Percentiles rank a stretch among this genome's conserved stretches.
These are phyloP conservation scores for Aurelia aurita complex sp. Pacific DNA, from an alignment of 30 jellyfish, hydroid and myxozoan species.

Conservation along the genomic window DNA sequence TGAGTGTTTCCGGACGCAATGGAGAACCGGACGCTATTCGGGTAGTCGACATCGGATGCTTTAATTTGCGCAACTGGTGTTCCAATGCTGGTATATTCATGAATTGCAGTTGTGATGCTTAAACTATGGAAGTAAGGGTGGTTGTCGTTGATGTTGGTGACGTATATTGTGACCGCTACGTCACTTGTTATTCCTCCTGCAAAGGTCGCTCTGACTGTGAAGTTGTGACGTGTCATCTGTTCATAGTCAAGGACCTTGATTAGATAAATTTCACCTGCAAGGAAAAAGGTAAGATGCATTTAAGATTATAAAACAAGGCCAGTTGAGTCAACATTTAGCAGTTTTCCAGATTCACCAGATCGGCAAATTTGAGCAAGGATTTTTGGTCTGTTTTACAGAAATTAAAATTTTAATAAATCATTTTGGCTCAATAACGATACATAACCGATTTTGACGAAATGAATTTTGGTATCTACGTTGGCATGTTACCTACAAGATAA, in stretches of 20 bases:
- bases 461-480: too few relatives aligned
- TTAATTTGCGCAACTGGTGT: slow-evolving; percentile 58
- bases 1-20: slow-evolving; percentile 75
- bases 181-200: slow-evolving; percentile 51
- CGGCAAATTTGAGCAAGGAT: too few relatives aligned
- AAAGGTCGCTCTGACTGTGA: slow-evolving; percentile 82
- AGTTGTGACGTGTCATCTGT: slow-evolving; percentile 26
- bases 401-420: too few relatives aligned
- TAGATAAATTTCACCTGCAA: slow-evolving; percentile 59
- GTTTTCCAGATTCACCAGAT: too few relatives aligned
- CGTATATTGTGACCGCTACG: slow-evolving; percentile 58
- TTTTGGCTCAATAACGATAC: too few relatives aligned
- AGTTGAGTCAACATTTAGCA: too few relatives aligned
- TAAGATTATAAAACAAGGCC: too few relatives aligned
- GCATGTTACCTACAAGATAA: too few relatives aligned
- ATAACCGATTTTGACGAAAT: too few relatives aligned
- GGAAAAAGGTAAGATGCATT: too few relatives aligned
- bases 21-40: slow-evolving; percentile 37
- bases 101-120: slow-evolving; percentile 34
- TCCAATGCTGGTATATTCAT: slow-evolving; percentile 75
- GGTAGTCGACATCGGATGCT: slow-evolving; percentile 73
- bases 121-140: slow-evolving; percentile 40
- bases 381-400: too few relatives aligned
- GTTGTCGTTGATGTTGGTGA: slow-evolving; percentile 72
- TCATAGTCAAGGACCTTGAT: slow-evolving; percentile 72